Conservation (phyloP, 2,113 vertebrate species). For the Sterrhoptilus dennistouni region DNA sequence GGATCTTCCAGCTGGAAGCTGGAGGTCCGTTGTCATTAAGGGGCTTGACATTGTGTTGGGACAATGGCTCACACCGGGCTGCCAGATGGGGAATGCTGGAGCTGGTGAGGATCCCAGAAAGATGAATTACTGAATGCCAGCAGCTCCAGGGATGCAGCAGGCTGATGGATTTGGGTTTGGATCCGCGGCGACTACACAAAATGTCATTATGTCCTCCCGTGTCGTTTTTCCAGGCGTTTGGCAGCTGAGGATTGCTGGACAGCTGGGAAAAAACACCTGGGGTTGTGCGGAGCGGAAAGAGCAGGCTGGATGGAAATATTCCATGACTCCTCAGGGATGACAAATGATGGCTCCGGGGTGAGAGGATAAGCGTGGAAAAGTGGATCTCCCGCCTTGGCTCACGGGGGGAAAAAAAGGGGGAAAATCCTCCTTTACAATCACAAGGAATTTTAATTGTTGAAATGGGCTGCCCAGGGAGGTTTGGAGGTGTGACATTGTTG, state of each 20-base stretch:
- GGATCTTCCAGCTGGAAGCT: background rate
- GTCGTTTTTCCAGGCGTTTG: background rate
- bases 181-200: background rate
- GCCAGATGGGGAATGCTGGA: background rate
- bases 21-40: background rate
- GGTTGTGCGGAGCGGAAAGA: background rate
- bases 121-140: background rate
- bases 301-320: background rate
- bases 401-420: rapidly evolving
- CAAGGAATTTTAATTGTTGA: background rate
- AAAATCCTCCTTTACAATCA: background rate
- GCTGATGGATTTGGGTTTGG: background rate
- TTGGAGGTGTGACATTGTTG: background rate
- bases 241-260: background rate
- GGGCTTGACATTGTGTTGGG: background rate
- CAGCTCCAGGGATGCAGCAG: background rate
- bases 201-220: background rate
- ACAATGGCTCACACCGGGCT: background rate
- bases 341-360: background rate
- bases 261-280: background rate
- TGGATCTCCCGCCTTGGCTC: background rate
- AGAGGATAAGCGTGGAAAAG: background rate
- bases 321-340: background rate
- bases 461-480: background rate
- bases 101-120: background rate